These are phyloP conservation scores for Notiomystis cincta DNA, from an alignment of 2,113 vertebrate species.

Conservation along the genomic window DNA sequence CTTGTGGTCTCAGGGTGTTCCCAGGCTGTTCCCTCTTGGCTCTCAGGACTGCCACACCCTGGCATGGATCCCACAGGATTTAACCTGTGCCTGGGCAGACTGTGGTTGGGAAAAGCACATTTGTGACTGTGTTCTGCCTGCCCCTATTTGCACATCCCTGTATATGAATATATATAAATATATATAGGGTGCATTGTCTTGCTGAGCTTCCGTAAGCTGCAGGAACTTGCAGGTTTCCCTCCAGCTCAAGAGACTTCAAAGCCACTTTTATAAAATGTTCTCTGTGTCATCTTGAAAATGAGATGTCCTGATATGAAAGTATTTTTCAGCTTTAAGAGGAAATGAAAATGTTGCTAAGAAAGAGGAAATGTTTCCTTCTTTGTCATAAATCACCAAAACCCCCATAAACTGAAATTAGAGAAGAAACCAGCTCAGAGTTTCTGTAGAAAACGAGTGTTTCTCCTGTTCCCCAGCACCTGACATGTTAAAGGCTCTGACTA, in stretches of 20 bases:
- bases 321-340: background rate
- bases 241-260: background rate
- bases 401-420: background rate
- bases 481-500: accelerated
- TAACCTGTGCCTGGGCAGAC: background rate
- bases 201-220: background rate
- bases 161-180: background rate
- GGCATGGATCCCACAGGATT: background rate
- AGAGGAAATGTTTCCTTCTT: background rate
- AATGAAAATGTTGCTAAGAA: background rate
- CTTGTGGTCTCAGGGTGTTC: accelerated
- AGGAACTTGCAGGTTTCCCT: background rate
- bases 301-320: background rate
- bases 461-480: background rate
- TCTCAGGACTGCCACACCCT: background rate
- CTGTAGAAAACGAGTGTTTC: background rate
- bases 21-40: background rate
- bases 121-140: background rate
- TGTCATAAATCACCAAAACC: accelerated
- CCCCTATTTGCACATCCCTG: accelerated
- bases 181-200: accelerated
- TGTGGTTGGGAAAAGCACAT: background rate
- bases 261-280: background rate
- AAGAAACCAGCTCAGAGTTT: background rate
- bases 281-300: background rate